These are phyloP conservation scores for Glareola pratincola DNA, from an alignment of 2,113 vertebrate genomes.

Conservation along the genomic window DNA sequence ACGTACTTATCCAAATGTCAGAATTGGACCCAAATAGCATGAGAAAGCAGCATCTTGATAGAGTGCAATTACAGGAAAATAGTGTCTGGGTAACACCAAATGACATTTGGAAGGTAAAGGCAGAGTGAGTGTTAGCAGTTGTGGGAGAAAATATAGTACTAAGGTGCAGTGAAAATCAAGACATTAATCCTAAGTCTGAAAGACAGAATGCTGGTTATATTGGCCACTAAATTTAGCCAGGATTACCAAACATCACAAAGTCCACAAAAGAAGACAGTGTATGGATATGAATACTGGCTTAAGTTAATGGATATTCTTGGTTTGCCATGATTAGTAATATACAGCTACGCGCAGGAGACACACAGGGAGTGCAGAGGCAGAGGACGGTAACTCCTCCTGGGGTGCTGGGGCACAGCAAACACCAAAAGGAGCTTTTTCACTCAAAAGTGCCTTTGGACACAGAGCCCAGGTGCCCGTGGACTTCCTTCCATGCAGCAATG, in stretches of 20 bases:
- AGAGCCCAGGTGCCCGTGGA: not conserved
- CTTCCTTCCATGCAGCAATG: not conserved
- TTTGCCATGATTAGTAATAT: not conserved
- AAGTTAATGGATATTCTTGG: not conserved
- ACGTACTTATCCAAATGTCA: not conserved
- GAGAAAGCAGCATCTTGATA: not conserved
- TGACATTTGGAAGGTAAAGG: not conserved
- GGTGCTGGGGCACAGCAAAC: not conserved
- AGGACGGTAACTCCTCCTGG: not conserved
- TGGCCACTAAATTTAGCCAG: not conserved
- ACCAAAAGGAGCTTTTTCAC: not conserved
- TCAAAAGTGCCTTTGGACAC: not conserved
- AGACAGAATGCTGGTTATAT: not conserved
- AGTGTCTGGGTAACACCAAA: not conserved
- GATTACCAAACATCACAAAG: not conserved
- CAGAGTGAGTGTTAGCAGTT: not conserved
- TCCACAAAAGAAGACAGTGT: not conserved
- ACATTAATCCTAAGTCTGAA: not conserved
- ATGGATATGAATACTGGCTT: not conserved
- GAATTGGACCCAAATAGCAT: not conserved
- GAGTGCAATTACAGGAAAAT: not conserved
- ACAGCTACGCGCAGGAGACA: not conserved
- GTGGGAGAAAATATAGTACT: not conserved
- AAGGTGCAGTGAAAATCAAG: not conserved
- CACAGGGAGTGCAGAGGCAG: not conserved